Percentiles rank a stretch among this genome's conserved stretches.
These are phyloP conservation scores for Sebastes nivosus DNA, from an alignment of 2,797 vertebrate species.

Conservation along the genomic window DNA sequence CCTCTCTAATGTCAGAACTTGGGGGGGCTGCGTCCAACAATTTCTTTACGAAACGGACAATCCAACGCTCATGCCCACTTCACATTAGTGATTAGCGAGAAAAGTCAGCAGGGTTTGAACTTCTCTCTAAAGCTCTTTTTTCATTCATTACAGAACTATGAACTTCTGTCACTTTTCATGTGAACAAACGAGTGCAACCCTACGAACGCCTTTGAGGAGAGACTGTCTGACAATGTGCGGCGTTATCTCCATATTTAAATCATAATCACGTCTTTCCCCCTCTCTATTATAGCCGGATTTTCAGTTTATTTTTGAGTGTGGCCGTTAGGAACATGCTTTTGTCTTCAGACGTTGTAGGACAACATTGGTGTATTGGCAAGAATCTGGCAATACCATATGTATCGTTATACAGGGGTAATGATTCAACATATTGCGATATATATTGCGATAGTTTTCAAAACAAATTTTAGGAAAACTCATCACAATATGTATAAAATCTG, in stretches of 20 bases:
- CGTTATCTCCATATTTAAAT: not conserved
- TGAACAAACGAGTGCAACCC: not conserved
- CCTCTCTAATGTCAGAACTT: not conserved
- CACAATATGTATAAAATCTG: too few relatives aligned
- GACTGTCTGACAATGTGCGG: not conserved
- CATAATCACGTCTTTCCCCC: not conserved
- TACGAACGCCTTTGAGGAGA: not conserved
- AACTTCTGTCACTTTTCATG: not conserved
- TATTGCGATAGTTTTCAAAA: too few relatives aligned
- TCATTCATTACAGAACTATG: not conserved
- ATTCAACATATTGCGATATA: too few relatives aligned
- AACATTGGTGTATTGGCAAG: too few relatives aligned
- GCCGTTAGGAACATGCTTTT: not conserved
- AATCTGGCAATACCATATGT: too few relatives aligned
- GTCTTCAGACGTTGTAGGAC: too few relatives aligned
- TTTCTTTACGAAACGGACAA: not conserved
- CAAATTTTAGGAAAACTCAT: too few relatives aligned
- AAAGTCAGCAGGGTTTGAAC: not conserved
- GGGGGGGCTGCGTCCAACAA: not conserved
- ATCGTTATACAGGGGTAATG: too few relatives aligned
- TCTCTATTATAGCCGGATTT: not conserved
- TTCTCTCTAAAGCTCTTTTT: not conserved
- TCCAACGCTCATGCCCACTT: not conserved
- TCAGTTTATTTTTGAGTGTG: not conserved
- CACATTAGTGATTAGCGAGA: not conserved